phyloP scores from a whole-genome alignment of 2,888 invertebrate genomes.

The Lycocerus yunnanus region DNA sequence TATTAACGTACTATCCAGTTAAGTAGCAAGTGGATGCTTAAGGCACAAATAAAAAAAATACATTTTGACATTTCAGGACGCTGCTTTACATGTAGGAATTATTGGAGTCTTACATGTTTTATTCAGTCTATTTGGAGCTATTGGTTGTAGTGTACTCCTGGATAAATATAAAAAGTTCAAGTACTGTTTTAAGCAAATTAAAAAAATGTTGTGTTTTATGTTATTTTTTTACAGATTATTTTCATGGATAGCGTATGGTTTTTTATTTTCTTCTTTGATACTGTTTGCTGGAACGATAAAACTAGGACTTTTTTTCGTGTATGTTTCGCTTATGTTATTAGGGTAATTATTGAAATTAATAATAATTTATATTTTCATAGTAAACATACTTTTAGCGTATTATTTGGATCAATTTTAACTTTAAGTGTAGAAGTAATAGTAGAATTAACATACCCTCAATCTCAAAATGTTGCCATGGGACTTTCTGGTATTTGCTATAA shows the following conservation, averaged over 20 bases:
- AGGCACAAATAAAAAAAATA: no score
- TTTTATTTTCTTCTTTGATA: neutral
- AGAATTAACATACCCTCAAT: neutral
- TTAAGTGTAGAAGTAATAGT: neutral
- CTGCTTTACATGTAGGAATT: slow-evolving; percentile 78
- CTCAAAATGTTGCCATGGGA: neutral
- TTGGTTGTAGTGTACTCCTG: slow-evolving; percentile 85
- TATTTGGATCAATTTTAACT: neutral
- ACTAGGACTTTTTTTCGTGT: neutral
- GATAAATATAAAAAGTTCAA: slow-evolving; percentile 94
- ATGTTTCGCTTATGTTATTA: neutral
- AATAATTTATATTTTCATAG: neutral
- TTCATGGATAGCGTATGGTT: neutral
- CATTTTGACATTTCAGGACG: no score
- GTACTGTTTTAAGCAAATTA: slow-evolving; percentile 54
- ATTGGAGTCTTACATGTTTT: slow-evolving; percentile 89
- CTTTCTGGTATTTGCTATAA: neutral
- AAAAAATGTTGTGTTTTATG: neutral
- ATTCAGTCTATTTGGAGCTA: slow-evolving; percentile 90
- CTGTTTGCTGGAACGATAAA: neutral
- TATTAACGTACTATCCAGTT: slow-evolving; percentile 10
- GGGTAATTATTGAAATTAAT: neutral
- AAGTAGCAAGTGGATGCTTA: neutral
- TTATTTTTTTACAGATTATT: neutral
- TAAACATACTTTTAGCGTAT: neutral